Conservation (phyloP, 1,140 invertebrate species). For the Drosophila ambigua region DNA sequence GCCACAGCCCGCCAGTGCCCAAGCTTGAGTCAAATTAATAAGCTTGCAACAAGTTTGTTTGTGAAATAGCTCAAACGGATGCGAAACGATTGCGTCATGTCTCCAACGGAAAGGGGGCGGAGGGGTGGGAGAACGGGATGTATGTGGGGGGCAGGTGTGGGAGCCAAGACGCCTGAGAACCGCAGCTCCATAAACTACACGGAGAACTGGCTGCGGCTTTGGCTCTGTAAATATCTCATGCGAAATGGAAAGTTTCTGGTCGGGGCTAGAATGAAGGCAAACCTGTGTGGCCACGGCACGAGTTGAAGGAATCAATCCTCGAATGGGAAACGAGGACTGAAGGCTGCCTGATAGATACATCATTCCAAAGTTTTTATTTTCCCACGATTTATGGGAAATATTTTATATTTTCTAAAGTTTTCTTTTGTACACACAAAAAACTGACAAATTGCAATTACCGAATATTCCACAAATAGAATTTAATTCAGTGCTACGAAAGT, state of each 20-base stretch:
- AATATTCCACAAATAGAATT: too few relatives aligned
- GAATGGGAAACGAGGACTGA: conserved; percentile 6
- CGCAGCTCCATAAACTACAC: conserved; percentile 25
- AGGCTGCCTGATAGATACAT: conserved; percentile 4
- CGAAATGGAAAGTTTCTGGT: conserved; percentile 46
- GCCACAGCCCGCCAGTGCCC: too few relatives aligned
- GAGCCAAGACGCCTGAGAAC: conserved; percentile 33
- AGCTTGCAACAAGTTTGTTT: conserved; percentile 60
- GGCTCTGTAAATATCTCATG: conserved; percentile 24
- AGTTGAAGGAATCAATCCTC: too few relatives aligned
- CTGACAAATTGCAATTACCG: too few relatives aligned
- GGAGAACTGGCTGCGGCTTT: conserved; percentile 36
- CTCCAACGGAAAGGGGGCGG: conserved; percentile 28
- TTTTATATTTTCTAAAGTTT: too few relatives aligned
- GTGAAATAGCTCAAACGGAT: conserved; percentile 58
- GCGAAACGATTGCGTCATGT: conserved; percentile 63
- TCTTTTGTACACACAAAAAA: too few relatives aligned
- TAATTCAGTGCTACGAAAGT: too few relatives aligned
- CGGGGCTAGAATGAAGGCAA: conserved; percentile 33
- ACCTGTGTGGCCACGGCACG: conserved; percentile 11
- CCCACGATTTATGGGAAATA: too few relatives aligned
- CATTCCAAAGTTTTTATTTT: too few relatives aligned
- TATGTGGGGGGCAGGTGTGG: conserved; percentile 16
- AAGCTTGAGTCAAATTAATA: conserved; percentile 55
- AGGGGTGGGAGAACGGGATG: background rate